Conservation (phyloP, 2,888 invertebrate genomes). For the Drosophila trichaetosa region DNA sequence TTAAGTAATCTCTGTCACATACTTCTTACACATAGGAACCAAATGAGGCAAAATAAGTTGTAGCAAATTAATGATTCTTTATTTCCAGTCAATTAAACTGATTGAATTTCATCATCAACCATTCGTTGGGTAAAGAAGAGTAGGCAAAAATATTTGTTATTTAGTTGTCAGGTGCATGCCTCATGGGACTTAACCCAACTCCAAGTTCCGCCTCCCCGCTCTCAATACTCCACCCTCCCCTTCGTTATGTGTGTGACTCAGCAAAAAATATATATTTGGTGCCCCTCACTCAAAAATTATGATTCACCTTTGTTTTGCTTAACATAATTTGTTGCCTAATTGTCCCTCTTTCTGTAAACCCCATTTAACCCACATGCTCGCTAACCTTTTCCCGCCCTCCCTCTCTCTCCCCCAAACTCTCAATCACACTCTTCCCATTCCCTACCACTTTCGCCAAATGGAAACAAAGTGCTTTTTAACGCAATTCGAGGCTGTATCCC, state of each 20-base stretch:
- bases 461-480: slow-evolving; percentile 67
- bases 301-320: slow-evolving; percentile 47
- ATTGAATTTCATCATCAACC: neutral
- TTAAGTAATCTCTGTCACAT: neutral
- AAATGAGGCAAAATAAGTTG: neutral
- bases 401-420: too few relatives aligned
- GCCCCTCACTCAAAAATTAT: slow-evolving; percentile 15
- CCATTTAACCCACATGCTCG: slow-evolving; percentile 1
- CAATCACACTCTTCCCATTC: neutral
- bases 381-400: neutral
- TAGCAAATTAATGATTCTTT: neutral
- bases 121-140: neutral
- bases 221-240: too few relatives aligned
- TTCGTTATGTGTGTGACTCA: slow-evolving; percentile 38
- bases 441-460: slow-evolving; percentile 30
- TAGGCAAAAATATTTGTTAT: neutral
- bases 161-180: slow-evolving; percentile 8
- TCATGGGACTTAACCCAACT: slow-evolving; percentile 13
- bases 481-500: slow-evolving; percentile 59
- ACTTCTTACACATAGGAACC: neutral
- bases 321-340: slow-evolving; percentile 68
- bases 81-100: slow-evolving; percentile 3
- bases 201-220: neutral
- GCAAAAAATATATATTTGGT: slow-evolving; percentile 27
- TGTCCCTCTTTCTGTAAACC: slow-evolving; percentile 39